A percentile compares a stretch with the other conserved stretches of the same genome.
phyloP scores from a whole-genome alignment of 2,797 vertebrate genomes.

The Falco novaeseelandiae region DNA sequence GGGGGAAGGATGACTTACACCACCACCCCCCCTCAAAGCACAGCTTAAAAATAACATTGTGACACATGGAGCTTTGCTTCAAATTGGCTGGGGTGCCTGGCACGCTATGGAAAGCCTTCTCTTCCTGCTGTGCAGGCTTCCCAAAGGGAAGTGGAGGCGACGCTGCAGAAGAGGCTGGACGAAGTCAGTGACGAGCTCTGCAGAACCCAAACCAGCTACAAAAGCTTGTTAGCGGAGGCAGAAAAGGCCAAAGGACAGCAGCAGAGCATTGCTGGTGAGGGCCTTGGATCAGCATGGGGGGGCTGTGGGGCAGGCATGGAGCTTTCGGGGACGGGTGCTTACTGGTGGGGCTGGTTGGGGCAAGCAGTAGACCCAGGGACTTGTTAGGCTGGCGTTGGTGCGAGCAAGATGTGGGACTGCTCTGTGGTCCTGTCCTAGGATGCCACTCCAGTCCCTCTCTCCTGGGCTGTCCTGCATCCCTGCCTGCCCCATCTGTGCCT shows the following conservation, averaged over 20 bases:
- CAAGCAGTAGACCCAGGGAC: neutral
- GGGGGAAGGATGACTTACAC: neutral
- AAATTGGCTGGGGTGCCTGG: neutral
- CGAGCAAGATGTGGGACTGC: neutral
- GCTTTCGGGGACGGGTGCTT: neutral
- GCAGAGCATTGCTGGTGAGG: conserved; percentile 82
- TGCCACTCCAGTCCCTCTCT: neutral
- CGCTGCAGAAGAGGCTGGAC: conserved; percentile 86
- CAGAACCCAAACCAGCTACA: conserved; percentile 82
- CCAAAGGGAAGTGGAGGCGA: conserved; percentile 82
- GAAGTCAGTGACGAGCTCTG: conserved; percentile 90
- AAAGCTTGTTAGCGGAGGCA: conserved; percentile 79
- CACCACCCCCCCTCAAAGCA: neutral
- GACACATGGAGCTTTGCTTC: neutral
- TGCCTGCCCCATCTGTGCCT: neutral
- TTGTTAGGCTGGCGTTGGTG: neutral
- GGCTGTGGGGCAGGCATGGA: neutral
- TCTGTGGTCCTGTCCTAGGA: accelerated
- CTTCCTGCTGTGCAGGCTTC: conserved; percentile 73
- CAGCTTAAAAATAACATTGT: neutral
- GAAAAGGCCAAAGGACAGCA: conserved; percentile 86
- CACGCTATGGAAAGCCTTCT: neutral
- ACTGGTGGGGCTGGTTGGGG: neutral
- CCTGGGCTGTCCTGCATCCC: neutral
- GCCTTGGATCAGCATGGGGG: accelerated